Percentiles rank a stretch among this genome's conserved stretches.
phyloP scores from a whole-genome alignment of 2,888 invertebrate genomes.

The Cheilosia variabilis region DNA sequence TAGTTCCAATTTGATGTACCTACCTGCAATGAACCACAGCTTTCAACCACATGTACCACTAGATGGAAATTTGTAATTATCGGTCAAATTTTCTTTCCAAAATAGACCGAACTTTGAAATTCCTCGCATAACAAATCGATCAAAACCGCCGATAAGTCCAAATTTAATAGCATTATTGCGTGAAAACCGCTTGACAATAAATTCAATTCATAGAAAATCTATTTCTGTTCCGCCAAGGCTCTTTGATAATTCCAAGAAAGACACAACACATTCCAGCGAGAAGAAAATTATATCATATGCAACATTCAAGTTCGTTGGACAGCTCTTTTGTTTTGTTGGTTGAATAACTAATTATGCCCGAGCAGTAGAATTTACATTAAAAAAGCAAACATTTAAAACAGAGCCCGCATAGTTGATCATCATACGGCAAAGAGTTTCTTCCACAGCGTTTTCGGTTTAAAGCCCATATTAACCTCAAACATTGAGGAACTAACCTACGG shows the following conservation, averaged over 20 bases:
- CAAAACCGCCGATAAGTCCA: constrained; percentile 15
- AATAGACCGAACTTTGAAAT: not conserved
- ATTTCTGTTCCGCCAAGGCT: constrained; percentile 18
- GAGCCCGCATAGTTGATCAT: no score
- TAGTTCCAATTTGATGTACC: no score
- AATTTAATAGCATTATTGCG: constrained; percentile 34
- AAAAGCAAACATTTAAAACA: no score
- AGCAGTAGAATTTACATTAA: no score
- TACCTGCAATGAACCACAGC: no score
- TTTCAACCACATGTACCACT: no score
- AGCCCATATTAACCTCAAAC: no score
- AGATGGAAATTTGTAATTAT: no score
- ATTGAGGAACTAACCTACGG: constrained; percentile 13
- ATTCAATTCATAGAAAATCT: not conserved
- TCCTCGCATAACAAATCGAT: not conserved
- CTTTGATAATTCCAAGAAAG: constrained; percentile 18
- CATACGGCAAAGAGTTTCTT: constrained; percentile 1
- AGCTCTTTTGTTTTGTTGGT: constrained; percentile 41
- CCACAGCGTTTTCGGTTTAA: not conserved
- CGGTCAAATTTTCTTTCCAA: no score
- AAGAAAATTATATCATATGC: constrained; percentile 1
- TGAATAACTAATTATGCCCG: not conserved
- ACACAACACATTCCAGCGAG: constrained; percentile 11
- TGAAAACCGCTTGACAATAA: constrained; percentile 13
- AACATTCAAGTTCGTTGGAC: constrained; percentile 22